Evolutionary conservation across 2,113 vertebrate genomes (phyloP).

Genomic region (Anser cygnoides): DNA sequence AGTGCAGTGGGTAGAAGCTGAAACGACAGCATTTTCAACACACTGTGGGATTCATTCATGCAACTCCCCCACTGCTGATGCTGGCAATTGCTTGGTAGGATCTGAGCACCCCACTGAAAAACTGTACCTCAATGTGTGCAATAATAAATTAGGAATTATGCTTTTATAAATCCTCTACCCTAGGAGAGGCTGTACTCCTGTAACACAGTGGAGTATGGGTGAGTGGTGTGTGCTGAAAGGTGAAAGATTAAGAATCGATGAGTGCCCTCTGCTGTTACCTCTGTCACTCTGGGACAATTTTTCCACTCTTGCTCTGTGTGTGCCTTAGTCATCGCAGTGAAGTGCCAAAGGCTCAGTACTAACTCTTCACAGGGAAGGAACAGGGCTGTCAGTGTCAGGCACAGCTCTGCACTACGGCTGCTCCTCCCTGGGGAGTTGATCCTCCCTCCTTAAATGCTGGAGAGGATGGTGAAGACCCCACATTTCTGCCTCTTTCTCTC

Average conservation of each 20-base stretch:
- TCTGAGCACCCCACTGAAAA: neutral
- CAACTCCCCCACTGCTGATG: neutral
- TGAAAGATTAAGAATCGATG: neutral
- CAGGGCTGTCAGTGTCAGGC: fast-evolving
- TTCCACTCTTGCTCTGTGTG: neutral
- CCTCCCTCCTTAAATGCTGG: neutral
- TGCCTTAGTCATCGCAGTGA: neutral
- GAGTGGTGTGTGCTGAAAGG: neutral
- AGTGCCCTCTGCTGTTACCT: constrained; percentile 70
- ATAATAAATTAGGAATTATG: neutral
- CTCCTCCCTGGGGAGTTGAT: neutral
- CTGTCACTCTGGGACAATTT: neutral
- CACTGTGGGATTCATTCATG: neutral
- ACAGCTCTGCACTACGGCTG: neutral
- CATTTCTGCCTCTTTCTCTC: neutral
- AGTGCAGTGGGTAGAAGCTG: neutral
- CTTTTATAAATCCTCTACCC: neutral
- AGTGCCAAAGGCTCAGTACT: neutral
- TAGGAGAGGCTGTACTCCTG: neutral
- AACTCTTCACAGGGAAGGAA: neutral
- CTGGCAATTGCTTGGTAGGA: neutral
- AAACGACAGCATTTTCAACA: neutral
- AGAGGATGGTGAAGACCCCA: neutral
- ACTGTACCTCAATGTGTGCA: neutral
- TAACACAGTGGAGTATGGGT: neutral